Percentiles rank a stretch among this genome's conserved stretches.
These are phyloP conservation scores for Bimastos eiseni DNA, from an alignment of 2,888 invertebrate species.

Conservation along the genomic window DNA sequence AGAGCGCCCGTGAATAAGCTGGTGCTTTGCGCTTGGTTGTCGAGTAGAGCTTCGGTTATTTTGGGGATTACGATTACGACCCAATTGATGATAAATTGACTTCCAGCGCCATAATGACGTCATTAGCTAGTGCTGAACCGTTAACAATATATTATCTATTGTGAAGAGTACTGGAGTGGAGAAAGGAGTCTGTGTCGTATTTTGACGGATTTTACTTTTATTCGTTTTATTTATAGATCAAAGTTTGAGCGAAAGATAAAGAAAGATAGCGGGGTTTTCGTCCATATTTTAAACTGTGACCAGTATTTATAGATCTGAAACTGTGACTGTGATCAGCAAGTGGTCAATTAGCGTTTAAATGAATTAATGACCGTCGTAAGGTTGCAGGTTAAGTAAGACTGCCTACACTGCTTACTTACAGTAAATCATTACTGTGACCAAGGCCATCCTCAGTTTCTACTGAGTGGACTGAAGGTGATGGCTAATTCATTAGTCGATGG, in stretches of 20 bases:
- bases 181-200: not conserved
- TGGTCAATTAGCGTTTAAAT: not conserved
- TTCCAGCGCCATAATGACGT: not conserved
- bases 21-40: too few species aligned
- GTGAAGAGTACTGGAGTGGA: not conserved
- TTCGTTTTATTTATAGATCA: not conserved
- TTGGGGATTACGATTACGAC: too few species aligned
- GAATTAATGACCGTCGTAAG: not conserved
- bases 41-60: too few species aligned
- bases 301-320: not conserved
- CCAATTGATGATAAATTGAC: too few species aligned
- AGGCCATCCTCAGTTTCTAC: not conserved
- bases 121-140: not conserved
- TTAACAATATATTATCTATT: not conserved
- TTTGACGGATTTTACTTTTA: slow-evolving; percentile 1
- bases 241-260: not conserved
- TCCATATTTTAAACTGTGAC: not conserved
- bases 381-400: not conserved
- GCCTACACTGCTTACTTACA: not conserved
- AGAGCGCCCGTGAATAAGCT: too few species aligned
- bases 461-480: not conserved
- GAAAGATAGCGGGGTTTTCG: not conserved
- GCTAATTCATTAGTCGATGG: not conserved
- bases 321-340: not conserved
- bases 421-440: not conserved